A percentile compares a stretch with the other conserved stretches of the same genome.
Evolutionary conservation across 2,888 invertebrate species (phyloP).

Genomic region (Buathra laborator): DNA sequence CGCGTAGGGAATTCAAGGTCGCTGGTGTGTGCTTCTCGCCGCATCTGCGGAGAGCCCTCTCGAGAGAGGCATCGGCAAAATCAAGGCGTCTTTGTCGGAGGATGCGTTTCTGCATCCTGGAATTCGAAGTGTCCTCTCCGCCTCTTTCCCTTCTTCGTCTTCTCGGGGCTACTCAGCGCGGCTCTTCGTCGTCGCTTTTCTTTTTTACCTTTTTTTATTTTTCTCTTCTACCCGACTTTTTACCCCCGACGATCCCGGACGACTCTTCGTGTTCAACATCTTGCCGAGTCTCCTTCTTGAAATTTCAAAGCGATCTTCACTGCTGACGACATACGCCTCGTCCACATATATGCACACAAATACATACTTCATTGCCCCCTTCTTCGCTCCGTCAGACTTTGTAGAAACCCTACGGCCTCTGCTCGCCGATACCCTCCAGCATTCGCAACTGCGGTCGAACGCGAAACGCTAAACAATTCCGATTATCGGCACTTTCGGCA

Average conservation of each 20-base stretch:
- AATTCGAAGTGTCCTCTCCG: conserved; percentile 71
- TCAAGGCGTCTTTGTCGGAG: conserved; percentile 67
- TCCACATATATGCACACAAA: conserved; percentile 17
- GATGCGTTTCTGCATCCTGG: conserved; percentile 71
- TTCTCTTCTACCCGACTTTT: conserved; percentile 34
- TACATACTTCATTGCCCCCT: neutral
- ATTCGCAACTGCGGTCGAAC: conserved; percentile 23
- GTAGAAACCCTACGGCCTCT: conserved; percentile 24
- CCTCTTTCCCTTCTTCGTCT: conserved; percentile 21
- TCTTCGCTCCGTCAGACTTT: conserved; percentile 17
- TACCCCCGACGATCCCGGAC: conserved; percentile 28
- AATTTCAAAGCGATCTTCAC: conserved; percentile 53
- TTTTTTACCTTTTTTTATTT: conserved; percentile 2
- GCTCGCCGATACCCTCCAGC: conserved; percentile 19
- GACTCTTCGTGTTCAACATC: conserved; percentile 47
- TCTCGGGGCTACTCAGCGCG: conserved; percentile 4
- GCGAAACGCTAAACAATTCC: conserved; percentile 1
- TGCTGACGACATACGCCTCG: conserved; percentile 38
- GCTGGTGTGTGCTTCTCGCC: conserved; percentile 46
- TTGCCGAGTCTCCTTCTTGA: conserved; percentile 39
- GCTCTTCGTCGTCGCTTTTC: conserved; percentile 5
- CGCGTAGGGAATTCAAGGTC: conserved; percentile 38
- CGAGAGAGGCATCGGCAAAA: conserved; percentile 69
- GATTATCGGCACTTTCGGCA: conserved; percentile 20
- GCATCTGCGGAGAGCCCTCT: conserved; percentile 49